Base-by-base conservation (phyloP, 1,140 invertebrate genomes). In the Brachionus rubens region DNA sequence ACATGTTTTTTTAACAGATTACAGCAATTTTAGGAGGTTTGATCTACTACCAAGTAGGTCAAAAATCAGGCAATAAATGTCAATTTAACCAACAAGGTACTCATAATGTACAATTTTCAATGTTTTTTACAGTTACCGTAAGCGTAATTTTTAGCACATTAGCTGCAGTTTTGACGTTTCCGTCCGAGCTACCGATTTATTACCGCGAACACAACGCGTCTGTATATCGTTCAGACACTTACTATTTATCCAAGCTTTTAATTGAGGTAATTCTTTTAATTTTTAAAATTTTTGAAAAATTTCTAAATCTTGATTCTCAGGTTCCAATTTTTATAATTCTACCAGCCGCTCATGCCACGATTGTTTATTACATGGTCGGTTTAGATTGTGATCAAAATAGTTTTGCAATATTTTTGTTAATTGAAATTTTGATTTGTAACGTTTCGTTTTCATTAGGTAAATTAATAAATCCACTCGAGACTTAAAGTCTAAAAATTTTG, bases 151-250 rank as follows among this genome's bases (percentile, higher is more conserved):
- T 54, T 43, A 56, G 52, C 50, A 76, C 56, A 41, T 24, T 76
- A 19, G 72, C 50, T 10, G 72, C 52, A 10, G 52, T 76, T 40
- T 36, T 72, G 68, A 47, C 41, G 19, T 75, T 76, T 43, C 72
- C 72, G n/a, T n/a, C 26, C 21, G 72, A 59, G n/a, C 36, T 76
- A 59, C 72, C 72, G 10, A 54, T 76, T 30, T 76, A 56, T 62
- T 21, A 21, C 1, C 14, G 72, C 0, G 72, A 76, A 26, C 30
- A 59, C 30, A 43, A 28, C 9, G 1, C 48, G 0, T 56, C 48
- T 16, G 72, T 76, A 0, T 76, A 76, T 76, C 9, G 72, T n/a
- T 56, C 72, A 9, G 72, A 54, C 30, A 76, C 52, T 19, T 76
- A 76, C 12, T 76, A 76, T 56, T 21, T 76, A 4, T 43, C 72